A percentile compares a stretch with the other conserved stretches of the same genome.
Conservation (phyloP, 2,888 invertebrate genomes). For the Catonia carolina region DNA sequence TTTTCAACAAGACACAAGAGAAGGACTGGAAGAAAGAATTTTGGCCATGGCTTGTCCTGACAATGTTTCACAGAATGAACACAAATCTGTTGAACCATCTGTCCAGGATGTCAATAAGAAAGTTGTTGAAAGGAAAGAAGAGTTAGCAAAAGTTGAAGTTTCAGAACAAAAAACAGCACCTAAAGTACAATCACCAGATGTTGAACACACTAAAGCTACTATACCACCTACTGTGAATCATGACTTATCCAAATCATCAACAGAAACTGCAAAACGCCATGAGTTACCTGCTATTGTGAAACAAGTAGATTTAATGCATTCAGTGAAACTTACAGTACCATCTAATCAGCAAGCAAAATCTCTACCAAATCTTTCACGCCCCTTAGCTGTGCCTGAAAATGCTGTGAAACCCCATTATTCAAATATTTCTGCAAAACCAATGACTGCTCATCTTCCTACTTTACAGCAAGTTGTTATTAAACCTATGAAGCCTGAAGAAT, state of each 20-base stretch:
- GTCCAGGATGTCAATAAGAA: background rate
- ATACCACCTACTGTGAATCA: slow-evolving; percentile 1
- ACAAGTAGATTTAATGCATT: slow-evolving; percentile 15
- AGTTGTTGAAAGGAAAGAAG: slow-evolving; percentile 4
- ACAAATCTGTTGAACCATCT: background rate
- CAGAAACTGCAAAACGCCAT: slow-evolving; percentile 18
- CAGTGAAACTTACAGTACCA: slow-evolving; percentile 17
- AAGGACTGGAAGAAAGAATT: slow-evolving; percentile 34
- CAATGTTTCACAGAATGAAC: background rate
- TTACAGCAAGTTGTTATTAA: slow-evolving; percentile 5
- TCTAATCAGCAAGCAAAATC: slow-evolving; percentile 19
- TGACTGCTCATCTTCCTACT: slow-evolving; percentile 4
- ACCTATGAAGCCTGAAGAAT: slow-evolving; percentile 4
- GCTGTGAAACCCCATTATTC: background rate
- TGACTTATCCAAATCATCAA: background rate
- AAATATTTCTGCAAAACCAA: background rate
- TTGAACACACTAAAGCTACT: slow-evolving; percentile 8
- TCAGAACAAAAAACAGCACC: slow-evolving; percentile 14
- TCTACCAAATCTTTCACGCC: background rate
- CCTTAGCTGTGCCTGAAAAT: background rate
- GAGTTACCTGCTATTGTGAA: slow-evolving; percentile 17
- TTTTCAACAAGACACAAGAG: slow-evolving; percentile 40
- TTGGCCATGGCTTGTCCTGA: slow-evolving; percentile 30
- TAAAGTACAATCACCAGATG: slow-evolving; percentile 12
- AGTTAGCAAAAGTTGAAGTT: background rate